Evolutionary conservation across 2,113 vertebrate species (phyloP), one percentile per base, ranked within the genome.

Genomic region (Dendropsophus ebraccatus): DNA sequence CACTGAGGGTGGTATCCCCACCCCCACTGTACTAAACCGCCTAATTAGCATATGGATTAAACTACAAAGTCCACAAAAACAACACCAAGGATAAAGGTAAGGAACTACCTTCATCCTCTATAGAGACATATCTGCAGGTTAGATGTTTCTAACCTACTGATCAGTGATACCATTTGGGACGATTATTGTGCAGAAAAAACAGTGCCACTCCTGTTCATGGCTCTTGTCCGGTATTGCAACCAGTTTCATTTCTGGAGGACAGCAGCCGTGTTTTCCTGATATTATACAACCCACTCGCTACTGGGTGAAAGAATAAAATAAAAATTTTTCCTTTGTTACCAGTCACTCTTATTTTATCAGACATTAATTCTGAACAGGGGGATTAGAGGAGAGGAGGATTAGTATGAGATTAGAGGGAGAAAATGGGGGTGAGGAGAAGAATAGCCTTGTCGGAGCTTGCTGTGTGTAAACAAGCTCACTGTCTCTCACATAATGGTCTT

Each of bases 341-440:
- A 70, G 67, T 35, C 65, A 28, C 65, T 35, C 14, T 32, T 35
- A 17, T 69, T 35, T 41, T 70, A 70, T 37, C 16, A 37, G 67
- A 70, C 67, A 28, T 69, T 30, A 41, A 32, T 65, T 69, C 10
- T 23, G 16, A 70, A 37, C 6, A 14, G 32, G 35, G 32, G 19
- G 67, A 70, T 70, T 37, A 70, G 32, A 70, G 4, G 6, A 7
- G 30, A 16, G 13, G 60, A 67, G 67, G 32, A 70, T 70, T 70
- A 41, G 67, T 70, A 16, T 8, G 67, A 37, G 67, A 70, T 70
- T 70, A 70, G 67, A 37, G 32, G 65, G 35, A 23, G 67, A 37
- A 67, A 70, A 70, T 37, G 67, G 67, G 67, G 67, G 67, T 37
- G 19, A 70, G 35, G 32, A 69, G 65, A 25, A 70, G 67, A 70